Conservation (phyloP, 2,113 vertebrate species). For the Entosphenus tridentatus region DNA sequence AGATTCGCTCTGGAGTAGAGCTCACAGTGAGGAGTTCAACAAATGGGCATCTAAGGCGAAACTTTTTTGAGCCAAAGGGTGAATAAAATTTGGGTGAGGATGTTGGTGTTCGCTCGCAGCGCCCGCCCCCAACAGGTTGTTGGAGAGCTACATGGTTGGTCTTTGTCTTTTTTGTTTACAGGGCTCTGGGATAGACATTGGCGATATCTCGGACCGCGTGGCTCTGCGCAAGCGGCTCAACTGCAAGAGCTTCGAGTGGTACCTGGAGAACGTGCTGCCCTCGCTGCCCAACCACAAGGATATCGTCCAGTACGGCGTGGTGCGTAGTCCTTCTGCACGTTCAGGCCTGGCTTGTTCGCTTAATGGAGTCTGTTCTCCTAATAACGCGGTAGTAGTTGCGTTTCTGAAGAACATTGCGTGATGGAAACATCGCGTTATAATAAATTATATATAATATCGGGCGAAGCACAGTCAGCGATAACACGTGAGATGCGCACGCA, state of each 20-base stretch:
- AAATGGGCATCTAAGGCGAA: no score
- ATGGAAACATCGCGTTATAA: neutral
- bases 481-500: no score
- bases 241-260: slow-evolving; percentile 91
- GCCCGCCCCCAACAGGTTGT: no score
- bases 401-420: neutral
- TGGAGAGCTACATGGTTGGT: no score
- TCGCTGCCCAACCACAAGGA: slow-evolving; percentile 90
- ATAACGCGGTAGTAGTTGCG: neutral
- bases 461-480: no score
- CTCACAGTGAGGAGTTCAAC: no score
- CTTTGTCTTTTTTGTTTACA: slow-evolving; percentile 17
- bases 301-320: slow-evolving; percentile 76
- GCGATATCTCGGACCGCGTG: slow-evolving; percentile 61
- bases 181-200: slow-evolving; percentile 90
- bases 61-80: no score
- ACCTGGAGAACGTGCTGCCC: slow-evolving; percentile 85
- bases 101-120: no score
- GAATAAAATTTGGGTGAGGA: no score
- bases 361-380: no score
- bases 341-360: neutral
- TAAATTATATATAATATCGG: no score
- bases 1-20: no score
- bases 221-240: slow-evolving; percentile 53
- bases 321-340: slow-evolving; percentile 19